Evolutionary conservation across 2,888 invertebrate species (phyloP), one percentile per base, ranked within the genome.

Genomic region (Zeuzera pyrina): DNA sequence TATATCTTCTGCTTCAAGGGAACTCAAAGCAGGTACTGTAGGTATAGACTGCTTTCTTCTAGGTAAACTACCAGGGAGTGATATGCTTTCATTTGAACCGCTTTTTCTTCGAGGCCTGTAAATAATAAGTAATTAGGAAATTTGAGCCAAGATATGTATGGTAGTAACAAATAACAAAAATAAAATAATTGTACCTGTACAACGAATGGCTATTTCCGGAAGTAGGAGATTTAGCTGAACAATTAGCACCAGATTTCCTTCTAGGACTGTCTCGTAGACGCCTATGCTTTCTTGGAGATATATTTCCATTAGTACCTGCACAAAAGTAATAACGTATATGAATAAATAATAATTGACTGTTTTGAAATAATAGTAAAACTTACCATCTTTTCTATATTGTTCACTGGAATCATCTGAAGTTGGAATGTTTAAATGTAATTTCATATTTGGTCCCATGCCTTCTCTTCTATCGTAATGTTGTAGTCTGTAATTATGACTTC

Each of bases 221-320:
- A 7, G 70, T 83, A 6, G 88, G 87, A 25, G 87, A 87, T 56
- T 88, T 85, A 0, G 86, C 84, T 33, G 69, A 64, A 33, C 69
- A 65, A 27, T 79, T 83, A 39, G 85, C 68, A n/a, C 69, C 71
- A 15, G 88, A 87, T 68, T 90, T 90, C 55, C 90, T 83, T 50
- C 89, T 67, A 1, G 89, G 88, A 52, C 87, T 89, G 38, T 91
- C 90, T 36, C 89, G 78, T 34, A 85, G 72, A 37, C 90, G 85
- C 50, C 88, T 86, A 39, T 84, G 79, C 64, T 88, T 88, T 41
- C 87, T 84, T 26, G 88, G 86, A 7, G 88, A 87, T 40, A 79
- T 49, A 49, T 74, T 84, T 26, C 84, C 84, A 41, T 83, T 84
- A n/a, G n/a, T n/a, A 15, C 63, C 71, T n/a, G 62, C 37, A 27